Base-by-base conservation (phyloP, 2,113 vertebrate genomes). In the Microtus montanus region DNA sequence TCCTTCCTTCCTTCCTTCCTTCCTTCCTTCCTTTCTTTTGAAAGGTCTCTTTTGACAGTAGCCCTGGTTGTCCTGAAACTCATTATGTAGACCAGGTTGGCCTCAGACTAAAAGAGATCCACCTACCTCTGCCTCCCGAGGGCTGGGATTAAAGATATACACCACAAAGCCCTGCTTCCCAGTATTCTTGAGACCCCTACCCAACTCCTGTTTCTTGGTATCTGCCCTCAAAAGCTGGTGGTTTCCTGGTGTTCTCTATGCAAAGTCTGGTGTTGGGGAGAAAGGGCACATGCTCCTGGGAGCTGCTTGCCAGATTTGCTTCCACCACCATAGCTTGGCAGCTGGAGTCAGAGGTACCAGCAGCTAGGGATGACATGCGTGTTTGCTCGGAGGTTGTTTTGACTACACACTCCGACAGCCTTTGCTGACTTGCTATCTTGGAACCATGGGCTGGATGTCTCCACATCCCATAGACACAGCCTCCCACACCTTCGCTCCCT, bases 391-490 rank as follows among this genome's bases (percentile, higher is more conserved):
- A 47, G 6, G 71, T 33, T 68, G 52, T 64, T 87, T 49, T 91
- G 82, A 58, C 94, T 86, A 35, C 26, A 77, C 3, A 15, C 19
- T 7, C 47, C 10, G n/a, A 7, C 14, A 64, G 38, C 4, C 1
- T 68, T 70, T 91, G 89, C 84, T 78, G 75, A 71, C 49, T 79
- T 75, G 88, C 93, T 74, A 26, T n/a, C 92, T 66, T 61, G 78
- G 41, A 66, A 84, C 63, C 30, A 70, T 58, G 94, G 80, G 44
- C 15, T 1, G 30, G 84, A 87, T 97, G 94, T 92, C 95, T 93
- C 94, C 93, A 90, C 89, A 85, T 52, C 66, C 66, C n/a, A 5
- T 14, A 90, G 84, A 64, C 52, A 68, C 35, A 82, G 89, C 71
- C 66, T 90, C 11, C 93, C 61, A 13, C 93, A 61, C 64, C 91